A percentile compares a stretch with the other conserved stretches of the same genome.
Conservation (phyloP, 2,113 vertebrate species). For the Platysternon megacephalum region DNA sequence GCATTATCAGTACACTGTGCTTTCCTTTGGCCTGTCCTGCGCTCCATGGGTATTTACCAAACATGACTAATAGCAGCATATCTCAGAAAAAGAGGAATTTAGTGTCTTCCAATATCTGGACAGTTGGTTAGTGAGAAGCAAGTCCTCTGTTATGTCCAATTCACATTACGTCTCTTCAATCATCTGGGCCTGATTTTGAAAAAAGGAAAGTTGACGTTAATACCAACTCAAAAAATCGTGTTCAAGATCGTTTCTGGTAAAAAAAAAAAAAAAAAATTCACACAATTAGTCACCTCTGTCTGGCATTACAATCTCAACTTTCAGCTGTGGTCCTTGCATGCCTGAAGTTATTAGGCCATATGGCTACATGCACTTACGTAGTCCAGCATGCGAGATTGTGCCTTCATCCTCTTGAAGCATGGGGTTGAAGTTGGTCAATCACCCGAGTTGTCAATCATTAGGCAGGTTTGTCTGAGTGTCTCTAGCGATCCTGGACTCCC, state of each 20-base stretch:
- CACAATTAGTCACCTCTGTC: neutral
- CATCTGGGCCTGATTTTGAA: neutral
- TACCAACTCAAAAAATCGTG: neutral
- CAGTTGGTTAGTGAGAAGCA: neutral
- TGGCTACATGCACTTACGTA: neutral
- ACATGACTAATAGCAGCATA: neutral
- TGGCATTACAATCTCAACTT: neutral
- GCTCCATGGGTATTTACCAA: neutral
- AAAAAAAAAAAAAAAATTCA: neutral
- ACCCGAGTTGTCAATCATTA: neutral
- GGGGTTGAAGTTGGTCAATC: neutral
- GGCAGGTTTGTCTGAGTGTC: neutral
- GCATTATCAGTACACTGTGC: neutral
- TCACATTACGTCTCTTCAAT: neutral
- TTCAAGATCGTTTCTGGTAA: neutral
- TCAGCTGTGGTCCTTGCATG: neutral
- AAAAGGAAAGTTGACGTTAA: neutral
- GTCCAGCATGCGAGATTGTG: neutral
- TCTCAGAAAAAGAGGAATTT: neutral
- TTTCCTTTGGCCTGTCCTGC: neutral
- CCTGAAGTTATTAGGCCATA: neutral
- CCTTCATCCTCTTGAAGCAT: neutral
- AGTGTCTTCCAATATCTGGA: neutral
- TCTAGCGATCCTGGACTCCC: neutral
- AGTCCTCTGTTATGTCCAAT: neutral